Base-by-base conservation (phyloP, 1,140 invertebrate species). In the Drosophila punjabiensis region DNA sequence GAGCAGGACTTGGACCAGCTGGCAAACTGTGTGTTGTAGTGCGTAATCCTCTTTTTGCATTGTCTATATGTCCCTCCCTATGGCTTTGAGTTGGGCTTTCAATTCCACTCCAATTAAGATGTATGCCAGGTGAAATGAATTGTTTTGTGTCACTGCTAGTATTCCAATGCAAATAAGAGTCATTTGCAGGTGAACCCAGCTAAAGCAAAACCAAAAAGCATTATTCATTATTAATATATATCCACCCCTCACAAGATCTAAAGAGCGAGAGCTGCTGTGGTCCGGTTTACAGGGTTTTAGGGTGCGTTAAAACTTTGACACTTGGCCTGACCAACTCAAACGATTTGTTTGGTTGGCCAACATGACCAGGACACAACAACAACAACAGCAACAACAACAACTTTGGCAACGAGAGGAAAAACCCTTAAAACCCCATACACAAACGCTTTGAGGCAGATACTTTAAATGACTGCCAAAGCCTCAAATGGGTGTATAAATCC, bases 341-440 rank as follows among this genome's bases (percentile, higher is more conserved):
- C 83, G 83, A 87, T 86, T 86, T 82, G 83, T 77, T 82, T 77
- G 83, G 83, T 86, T 79, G 71, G 62, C 82, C 82, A 79, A 75
- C 70, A 85, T 53, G 69, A 75, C 71, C 71, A 60, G 81, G 50
- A 55, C 65, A 65, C 82, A 77, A 68, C 82, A 82, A 55, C 53
- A 83, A 56, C 81, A 83, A 64, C 53, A n/a, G n/a, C n/a, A n/a
- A n/a, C 80, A 82, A 60, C 53, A 83, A 56, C 81, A 83, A 64
- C 53, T 20, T 60, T 67, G 62, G 39, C 50, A 20, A 39, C 61
- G 35, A 66, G 20, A 41, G 18, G 65, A 30, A 48, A 58, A 63
- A 52, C 58, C 66, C 77, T 64, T 43, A 67, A 77, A 79, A 73
- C 81, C 85, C 81, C 47, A 79, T 71, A 87, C 70, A 82, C 83